Conservation (phyloP, 1,140 invertebrate species). For the Sarcophaga bullata region DNA sequence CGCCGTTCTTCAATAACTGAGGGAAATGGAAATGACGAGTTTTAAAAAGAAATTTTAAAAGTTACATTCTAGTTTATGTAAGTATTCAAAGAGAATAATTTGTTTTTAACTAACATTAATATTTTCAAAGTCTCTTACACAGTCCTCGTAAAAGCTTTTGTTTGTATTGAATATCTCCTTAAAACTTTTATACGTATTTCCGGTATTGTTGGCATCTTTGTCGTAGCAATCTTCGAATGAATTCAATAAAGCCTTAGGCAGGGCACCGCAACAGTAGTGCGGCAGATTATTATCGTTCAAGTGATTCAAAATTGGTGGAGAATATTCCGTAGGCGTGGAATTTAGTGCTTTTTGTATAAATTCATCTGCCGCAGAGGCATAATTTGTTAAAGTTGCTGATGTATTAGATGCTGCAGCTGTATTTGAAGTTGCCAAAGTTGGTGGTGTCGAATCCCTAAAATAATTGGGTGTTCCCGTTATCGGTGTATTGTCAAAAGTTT, state of each 20-base stretch:
- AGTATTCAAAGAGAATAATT: background rate
- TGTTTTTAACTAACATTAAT: conserved; percentile 36
- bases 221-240: conserved; percentile 25
- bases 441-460: background rate
- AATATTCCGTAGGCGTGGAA: conserved; percentile 41
- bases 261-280: conserved; percentile 30
- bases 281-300: conserved; percentile 33
- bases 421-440: background rate
- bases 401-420: background rate
- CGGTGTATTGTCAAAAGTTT: conserved; percentile 25
- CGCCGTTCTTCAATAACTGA: conserved; percentile 20
- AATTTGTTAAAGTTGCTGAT: conserved; percentile 16
- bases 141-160: conserved; percentile 42
- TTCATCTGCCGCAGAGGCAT: conserved; percentile 43
- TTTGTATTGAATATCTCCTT: conserved; percentile 44
- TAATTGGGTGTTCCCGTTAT: conserved; percentile 1
- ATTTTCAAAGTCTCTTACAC: conserved; percentile 44
- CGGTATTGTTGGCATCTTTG: conserved; percentile 29
- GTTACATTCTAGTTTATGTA: no score
- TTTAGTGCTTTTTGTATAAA: conserved; percentile 42
- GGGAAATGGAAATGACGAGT: background rate
- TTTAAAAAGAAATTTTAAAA: background rate
- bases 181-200: conserved; percentile 44
- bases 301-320: background rate
- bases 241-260: conserved; percentile 11